Percentiles rank a stretch among this genome's conserved stretches.
phyloP scores from a whole-genome alignment of 2,113 vertebrate genomes.

The Brevimyrus niger region DNA sequence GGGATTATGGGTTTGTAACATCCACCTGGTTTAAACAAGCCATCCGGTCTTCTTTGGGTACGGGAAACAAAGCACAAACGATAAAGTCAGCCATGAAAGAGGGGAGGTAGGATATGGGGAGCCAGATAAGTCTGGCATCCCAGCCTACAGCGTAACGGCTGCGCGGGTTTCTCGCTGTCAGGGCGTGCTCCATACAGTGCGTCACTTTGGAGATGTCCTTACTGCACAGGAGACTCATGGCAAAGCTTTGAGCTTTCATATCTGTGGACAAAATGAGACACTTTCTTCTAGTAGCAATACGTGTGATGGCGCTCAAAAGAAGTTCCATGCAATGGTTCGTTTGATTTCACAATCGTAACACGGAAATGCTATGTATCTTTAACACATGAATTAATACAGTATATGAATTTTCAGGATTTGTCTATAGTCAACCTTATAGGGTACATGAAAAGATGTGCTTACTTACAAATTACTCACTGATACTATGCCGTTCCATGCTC shows the following conservation, averaged over 20 bases:
- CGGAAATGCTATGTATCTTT: neutral
- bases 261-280: slow-evolving; percentile 42
- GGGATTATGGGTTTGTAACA: neutral
- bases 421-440: neutral
- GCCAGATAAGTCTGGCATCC: slow-evolving; percentile 75
- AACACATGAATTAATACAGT: neutral
- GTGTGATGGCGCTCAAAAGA: neutral
- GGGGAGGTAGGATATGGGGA: slow-evolving; percentile 70
- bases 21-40: neutral
- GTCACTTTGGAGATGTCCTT: slow-evolving; percentile 65
- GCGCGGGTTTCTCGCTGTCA: slow-evolving; percentile 62
- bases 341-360: neutral
- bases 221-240: slow-evolving; percentile 54
- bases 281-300: neutral
- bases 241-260: slow-evolving; percentile 57
- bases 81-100: slow-evolving; percentile 60
- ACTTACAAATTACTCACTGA: neutral
- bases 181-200: slow-evolving; percentile 69
- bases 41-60: neutral
- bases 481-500: neutral
- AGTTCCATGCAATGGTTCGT: neutral
- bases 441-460: neutral
- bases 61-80: slow-evolving; percentile 42
- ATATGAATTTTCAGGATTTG: neutral
- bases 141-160: slow-evolving; percentile 67